Base-by-base conservation (phyloP, 2,797 vertebrate species). In the Protonibea diacanthus region DNA sequence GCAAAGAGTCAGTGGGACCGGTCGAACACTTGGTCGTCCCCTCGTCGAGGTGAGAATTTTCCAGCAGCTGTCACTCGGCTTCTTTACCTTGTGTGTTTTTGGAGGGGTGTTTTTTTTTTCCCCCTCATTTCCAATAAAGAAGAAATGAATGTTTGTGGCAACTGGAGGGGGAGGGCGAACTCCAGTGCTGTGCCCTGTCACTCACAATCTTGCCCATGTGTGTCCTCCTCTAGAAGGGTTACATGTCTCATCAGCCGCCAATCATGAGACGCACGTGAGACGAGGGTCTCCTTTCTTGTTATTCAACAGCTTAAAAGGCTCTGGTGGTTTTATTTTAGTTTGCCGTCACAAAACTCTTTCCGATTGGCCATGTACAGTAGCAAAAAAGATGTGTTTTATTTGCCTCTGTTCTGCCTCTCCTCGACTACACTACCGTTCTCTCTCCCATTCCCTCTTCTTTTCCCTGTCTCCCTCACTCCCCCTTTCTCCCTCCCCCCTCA, bases 21-120 rank as follows among this genome's bases (percentile, higher is more conserved):
- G 67, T 84, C 81, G 91, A 96, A 94, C 97, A 97, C 96, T 97
- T 97, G 97, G 95, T 95, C 86, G 82, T 91, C 83, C 63, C 78
- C 86, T 87, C 58, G 33, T 80, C 29, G 91, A 95, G 93, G 94
- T 95, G 90, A 96, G 95, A 96, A 93, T 91, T 66, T 93, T 79
- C 83, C 88, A 86, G 96, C 98, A 98, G 96, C 97, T 97, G 97
- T 88, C 89, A 76, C 86, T 85, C 58, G 81, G 80, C 72, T 81
- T 81, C 76, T 86, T 84, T 92, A 86, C 80, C 80, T 83, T 52
- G 0, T 85, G 45, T 78, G 73, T 81, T 63, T 80, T 89, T 71
- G 44, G 58, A 68, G 47, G 82, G 76, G 67, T 73, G 59, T 81
- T 89, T 88, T 86, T 33, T 27, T 27, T 85, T 80, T 68, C 64